Evolutionary conservation across 2,888 invertebrate species (phyloP).

Genomic region (Lordiphosa andalusiaca): DNA sequence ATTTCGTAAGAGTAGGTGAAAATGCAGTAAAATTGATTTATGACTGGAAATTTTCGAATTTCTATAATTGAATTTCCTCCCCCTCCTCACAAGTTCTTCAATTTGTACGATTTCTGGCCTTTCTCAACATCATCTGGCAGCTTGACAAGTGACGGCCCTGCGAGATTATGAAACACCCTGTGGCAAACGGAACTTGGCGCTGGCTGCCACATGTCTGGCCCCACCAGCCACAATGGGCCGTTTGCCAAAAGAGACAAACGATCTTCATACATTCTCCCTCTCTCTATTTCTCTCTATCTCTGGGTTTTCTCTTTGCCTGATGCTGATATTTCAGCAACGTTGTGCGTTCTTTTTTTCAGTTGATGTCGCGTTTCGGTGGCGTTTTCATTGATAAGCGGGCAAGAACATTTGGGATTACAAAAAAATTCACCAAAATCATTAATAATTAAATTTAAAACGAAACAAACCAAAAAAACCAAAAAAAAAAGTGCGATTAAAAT

Average conservation of each 20-base stretch:
- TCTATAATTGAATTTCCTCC: neutral
- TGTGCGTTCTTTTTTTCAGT: constrained; percentile 51
- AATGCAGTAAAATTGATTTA: constrained; percentile 24
- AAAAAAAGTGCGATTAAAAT: constrained; percentile 6
- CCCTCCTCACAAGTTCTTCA: neutral
- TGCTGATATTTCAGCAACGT: constrained; percentile 29
- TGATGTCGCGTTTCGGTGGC: constrained; percentile 58
- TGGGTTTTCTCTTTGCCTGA: constrained; percentile 7
- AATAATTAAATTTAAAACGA: neutral
- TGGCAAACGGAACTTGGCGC: constrained; percentile 38
- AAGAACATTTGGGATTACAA: constrained; percentile 27
- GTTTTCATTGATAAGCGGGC: constrained; percentile 56
- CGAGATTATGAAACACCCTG: constrained; percentile 45
- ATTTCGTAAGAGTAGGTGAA: constrained; percentile 16
- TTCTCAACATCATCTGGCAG: constrained; percentile 62
- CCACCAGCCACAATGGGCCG: constrained; percentile 40
- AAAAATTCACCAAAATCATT: constrained; percentile 6
- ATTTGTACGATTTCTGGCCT: constrained; percentile 44
- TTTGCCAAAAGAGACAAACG: constrained; percentile 39
- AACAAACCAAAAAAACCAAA: too few relatives aligned
- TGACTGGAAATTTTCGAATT: neutral
- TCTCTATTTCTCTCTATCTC: constrained; percentile 9
- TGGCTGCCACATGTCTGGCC: constrained; percentile 62
- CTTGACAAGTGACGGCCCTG: constrained; percentile 59
- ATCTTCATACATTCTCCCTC: constrained; percentile 9